phyloP scores from a whole-genome alignment of 92 coral and sea anemone genomes.

The Metridium senile region DNA sequence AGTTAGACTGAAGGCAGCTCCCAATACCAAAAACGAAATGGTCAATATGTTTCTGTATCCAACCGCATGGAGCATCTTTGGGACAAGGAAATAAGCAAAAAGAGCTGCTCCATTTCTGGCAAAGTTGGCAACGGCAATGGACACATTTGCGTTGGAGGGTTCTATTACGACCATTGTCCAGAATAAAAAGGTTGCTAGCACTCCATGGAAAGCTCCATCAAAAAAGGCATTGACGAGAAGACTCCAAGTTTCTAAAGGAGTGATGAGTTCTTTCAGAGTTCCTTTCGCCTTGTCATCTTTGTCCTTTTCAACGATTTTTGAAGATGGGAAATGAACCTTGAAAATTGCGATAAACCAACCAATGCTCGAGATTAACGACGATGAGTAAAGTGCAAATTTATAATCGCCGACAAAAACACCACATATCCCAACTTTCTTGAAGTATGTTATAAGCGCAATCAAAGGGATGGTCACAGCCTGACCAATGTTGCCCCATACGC shows the following conservation, averaged over 20 bases:
- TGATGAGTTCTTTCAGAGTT: background rate
- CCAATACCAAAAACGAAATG: background rate
- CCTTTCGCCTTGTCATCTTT: background rate
- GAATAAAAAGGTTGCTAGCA: background rate
- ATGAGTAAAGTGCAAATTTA: background rate
- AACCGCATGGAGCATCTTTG: background rate
- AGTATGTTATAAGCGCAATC: background rate
- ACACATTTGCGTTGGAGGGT: background rate
- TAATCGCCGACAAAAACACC: background rate
- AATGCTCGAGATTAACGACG: background rate
- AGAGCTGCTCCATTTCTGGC: background rate
- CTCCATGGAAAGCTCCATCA: background rate
- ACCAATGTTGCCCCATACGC: conserved; percentile 1
- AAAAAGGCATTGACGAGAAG: conserved; percentile 6
- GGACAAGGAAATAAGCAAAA: background rate
- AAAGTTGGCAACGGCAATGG: conserved; percentile 8
- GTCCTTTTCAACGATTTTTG: background rate
- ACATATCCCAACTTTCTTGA: background rate
- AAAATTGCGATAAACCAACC: background rate
- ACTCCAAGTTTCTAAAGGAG: conserved; percentile 8
- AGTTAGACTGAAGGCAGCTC: background rate
- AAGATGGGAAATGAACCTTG: conserved; percentile 4
- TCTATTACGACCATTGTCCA: conserved; percentile 4
- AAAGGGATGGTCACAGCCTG: background rate
- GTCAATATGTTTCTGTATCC: background rate